A percentile compares a stretch with the other conserved stretches of the same genome.
Conservation (phyloP, 2,113 vertebrate genomes). For the Aspidoscelis tigris region DNA sequence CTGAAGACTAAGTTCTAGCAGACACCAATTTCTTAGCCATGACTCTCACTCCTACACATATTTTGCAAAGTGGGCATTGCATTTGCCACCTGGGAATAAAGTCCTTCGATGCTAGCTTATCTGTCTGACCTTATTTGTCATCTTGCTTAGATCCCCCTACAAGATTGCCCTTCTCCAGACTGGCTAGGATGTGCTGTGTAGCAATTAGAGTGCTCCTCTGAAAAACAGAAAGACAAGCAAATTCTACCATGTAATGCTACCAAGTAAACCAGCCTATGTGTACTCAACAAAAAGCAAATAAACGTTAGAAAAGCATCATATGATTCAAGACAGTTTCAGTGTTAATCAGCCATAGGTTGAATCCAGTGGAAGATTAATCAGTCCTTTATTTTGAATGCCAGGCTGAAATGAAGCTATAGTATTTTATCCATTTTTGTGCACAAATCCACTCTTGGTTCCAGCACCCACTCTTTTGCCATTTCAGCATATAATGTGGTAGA, state of each 20-base stretch:
- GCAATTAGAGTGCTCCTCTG: neutral
- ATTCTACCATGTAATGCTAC: neutral
- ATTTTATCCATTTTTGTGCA: neutral
- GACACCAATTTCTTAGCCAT: constrained; percentile 7
- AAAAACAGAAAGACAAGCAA: neutral
- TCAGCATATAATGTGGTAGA: neutral
- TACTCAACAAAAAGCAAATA: no score
- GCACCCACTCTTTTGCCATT: neutral
- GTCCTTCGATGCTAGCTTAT: neutral
- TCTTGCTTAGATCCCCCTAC: neutral
- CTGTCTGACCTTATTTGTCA: neutral
- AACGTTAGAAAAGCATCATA: neutral
- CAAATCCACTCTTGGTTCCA: neutral
- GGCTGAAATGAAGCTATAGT: neutral
- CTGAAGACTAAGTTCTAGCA: constrained; percentile 1
- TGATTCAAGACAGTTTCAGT: neutral
- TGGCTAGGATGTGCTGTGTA: neutral
- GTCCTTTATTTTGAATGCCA: neutral
- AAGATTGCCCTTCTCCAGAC: neutral
- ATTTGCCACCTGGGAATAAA: constrained; percentile 1
- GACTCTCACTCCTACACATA: neutral
- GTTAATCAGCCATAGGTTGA: neutral
- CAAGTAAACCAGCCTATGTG: neutral
- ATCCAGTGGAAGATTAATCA: no score
- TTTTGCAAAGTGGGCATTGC: constrained; percentile 6